Conservation (phyloP, 2,888 invertebrate genomes). For the Hololepta plana region DNA sequence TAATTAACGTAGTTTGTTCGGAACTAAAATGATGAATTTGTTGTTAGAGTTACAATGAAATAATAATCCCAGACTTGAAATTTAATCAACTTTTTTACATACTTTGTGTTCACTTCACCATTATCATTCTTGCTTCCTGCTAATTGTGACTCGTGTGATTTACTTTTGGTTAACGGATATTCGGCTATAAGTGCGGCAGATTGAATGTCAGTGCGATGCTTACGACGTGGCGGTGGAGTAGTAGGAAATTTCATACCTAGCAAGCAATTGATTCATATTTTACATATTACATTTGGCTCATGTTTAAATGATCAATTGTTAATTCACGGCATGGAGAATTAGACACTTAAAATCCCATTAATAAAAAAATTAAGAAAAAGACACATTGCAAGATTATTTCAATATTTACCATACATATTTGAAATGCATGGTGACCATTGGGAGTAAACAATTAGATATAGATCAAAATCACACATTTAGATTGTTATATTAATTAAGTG, state of each 20-base stretch:
- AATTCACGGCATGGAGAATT: too few relatives aligned
- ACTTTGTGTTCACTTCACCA: conserved; percentile 25
- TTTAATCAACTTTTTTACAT: conserved; percentile 5
- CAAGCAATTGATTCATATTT: conserved; percentile 4
- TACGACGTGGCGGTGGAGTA: conserved; percentile 63
- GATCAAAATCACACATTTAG: too few relatives aligned
- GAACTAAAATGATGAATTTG: background rate
- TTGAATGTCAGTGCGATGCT: conserved; percentile 33
- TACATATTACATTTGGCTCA: conserved; percentile 1
- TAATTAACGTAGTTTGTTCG: conserved; percentile 15
- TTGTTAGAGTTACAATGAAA: background rate
- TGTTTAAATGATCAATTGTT: too few relatives aligned
- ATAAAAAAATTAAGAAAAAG: too few relatives aligned
- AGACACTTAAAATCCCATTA: background rate
- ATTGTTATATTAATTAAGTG: too few relatives aligned
- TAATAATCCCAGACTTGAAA: conserved; percentile 1
- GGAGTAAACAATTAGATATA: too few relatives aligned
- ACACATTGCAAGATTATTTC: too few relatives aligned
- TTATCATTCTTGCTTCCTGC: conserved; percentile 45
- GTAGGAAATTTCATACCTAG: conserved; percentile 55
- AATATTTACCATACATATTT: too few relatives aligned
- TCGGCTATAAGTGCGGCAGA: conserved; percentile 28
- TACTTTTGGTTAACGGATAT: conserved; percentile 67
- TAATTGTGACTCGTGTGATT: conserved; percentile 82
- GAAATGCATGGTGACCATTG: too few relatives aligned